Percentiles rank a stretch among this genome's conserved stretches.
phyloP scores from a whole-genome alignment of 2,888 invertebrate species.

The Hecatera dysodea region DNA sequence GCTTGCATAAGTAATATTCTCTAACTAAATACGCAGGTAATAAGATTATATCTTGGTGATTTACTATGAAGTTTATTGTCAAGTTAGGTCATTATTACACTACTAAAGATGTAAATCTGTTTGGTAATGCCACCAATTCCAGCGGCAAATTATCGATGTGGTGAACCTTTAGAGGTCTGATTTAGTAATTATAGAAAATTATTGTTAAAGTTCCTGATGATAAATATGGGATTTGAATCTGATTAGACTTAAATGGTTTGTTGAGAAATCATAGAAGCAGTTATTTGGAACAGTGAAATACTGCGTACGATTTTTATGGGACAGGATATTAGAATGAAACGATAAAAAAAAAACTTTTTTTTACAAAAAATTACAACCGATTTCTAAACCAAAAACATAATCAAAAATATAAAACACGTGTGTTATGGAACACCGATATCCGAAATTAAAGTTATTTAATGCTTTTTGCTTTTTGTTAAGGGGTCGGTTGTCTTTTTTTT shows the following conservation, averaged over 20 bases:
- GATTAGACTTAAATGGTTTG: no score
- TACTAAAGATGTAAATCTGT: slow-evolving; percentile 12
- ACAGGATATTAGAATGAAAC: no score
- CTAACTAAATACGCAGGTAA: neutral
- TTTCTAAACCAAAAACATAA: no score
- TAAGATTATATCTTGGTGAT: neutral
- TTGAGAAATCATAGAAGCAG: no score
- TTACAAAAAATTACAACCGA: no score
- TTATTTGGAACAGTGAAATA: neutral
- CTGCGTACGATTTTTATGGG: neutral
- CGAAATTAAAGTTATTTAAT: no score
- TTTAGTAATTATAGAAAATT: slow-evolving; percentile 16
- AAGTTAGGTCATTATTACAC: slow-evolving; percentile 27
- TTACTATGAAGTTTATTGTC: slow-evolving; percentile 10
- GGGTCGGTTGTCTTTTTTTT: no score
- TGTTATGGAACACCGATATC: no score
- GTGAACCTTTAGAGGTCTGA: neutral
- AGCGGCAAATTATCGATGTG: slow-evolving; percentile 3
- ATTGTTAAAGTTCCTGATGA: neutral
- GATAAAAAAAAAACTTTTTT: no score
- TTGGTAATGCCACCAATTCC: neutral
- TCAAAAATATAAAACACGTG: no score
- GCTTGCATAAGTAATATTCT: neutral
- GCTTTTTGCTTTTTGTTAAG: no score
- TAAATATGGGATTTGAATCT: no score